Percentiles rank a stretch among this genome's conserved stretches.
Evolutionary conservation across 2,888 invertebrate genomes (phyloP).

Genomic region (Petrolisthes manimaculis): DNA sequence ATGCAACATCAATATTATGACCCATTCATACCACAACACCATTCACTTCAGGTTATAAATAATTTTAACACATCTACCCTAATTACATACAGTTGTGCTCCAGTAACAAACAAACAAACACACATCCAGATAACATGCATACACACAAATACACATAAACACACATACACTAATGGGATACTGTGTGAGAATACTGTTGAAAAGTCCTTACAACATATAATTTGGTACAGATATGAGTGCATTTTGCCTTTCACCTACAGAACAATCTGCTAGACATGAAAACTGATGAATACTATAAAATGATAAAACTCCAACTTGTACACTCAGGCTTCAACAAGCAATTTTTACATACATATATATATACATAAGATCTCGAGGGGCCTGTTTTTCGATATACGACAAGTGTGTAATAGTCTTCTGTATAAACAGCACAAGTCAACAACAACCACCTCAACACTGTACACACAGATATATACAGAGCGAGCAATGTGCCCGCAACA

Average conservation of each 20-base stretch:
- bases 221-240: constrained; percentile 18
- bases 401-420: neutral
- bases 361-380: constrained; percentile 28
- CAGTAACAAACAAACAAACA: neutral
- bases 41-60: neutral
- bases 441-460: constrained; percentile 26
- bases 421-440: constrained; percentile 24
- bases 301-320: constrained; percentile 31
- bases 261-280: constrained; percentile 9
- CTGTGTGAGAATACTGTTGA: neutral
- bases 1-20: constrained; percentile 21
- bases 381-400: constrained; percentile 33
- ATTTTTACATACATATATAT: constrained; percentile 48
- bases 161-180: neutral
- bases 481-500: neutral
- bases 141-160: constrained; percentile 17
- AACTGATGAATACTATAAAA: constrained; percentile 19
- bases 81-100: neutral
- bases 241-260: constrained; percentile 24
- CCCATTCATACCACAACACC: neutral
- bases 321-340: constrained; percentile 45
- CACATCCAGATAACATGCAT: neutral
- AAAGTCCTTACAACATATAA: constrained; percentile 23
- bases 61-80: neutral
- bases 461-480: constrained; percentile 43